Conservation (phyloP, 2,888 invertebrate genomes). For the Blera fallax region DNA sequence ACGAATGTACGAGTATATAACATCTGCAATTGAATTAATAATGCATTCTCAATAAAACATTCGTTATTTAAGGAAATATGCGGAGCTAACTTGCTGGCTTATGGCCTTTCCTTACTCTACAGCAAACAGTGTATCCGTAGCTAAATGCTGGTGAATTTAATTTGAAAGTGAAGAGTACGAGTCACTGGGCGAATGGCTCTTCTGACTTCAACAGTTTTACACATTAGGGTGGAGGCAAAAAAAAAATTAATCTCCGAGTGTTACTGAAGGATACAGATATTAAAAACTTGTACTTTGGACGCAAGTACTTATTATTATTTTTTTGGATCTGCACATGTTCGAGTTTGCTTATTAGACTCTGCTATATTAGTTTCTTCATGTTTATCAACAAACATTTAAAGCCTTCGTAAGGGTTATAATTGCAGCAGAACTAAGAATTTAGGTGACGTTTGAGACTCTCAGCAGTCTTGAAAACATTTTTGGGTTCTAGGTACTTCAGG, state of each 20-base stretch:
- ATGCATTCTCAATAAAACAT: conserved; percentile 41
- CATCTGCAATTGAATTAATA: conserved; percentile 60
- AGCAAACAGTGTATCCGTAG: neutral
- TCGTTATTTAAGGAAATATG: conserved; percentile 1
- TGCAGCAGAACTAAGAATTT: too few species aligned
- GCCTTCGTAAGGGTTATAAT: too few species aligned
- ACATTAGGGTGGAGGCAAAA: neutral
- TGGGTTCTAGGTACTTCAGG: too few species aligned
- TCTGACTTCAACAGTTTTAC: neutral
- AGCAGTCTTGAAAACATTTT: too few species aligned
- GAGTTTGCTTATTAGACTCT: neutral
- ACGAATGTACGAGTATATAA: conserved; percentile 9
- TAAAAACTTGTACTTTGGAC: neutral
- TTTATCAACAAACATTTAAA: too few species aligned
- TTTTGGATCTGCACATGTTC: neutral
- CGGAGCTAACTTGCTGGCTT: neutral
- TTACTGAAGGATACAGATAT: neutral
- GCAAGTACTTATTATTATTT: neutral
- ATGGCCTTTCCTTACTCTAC: neutral
- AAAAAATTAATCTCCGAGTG: neutral
- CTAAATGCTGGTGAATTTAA: neutral
- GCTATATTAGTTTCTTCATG: neutral
- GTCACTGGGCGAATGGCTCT: neutral
- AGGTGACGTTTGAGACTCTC: too few species aligned
- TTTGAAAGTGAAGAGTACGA: neutral